A percentile compares a stretch with the other conserved stretches of the same genome.
Conservation (phyloP, 1,140 invertebrate genomes). For the Doryteuthis pealeii region DNA sequence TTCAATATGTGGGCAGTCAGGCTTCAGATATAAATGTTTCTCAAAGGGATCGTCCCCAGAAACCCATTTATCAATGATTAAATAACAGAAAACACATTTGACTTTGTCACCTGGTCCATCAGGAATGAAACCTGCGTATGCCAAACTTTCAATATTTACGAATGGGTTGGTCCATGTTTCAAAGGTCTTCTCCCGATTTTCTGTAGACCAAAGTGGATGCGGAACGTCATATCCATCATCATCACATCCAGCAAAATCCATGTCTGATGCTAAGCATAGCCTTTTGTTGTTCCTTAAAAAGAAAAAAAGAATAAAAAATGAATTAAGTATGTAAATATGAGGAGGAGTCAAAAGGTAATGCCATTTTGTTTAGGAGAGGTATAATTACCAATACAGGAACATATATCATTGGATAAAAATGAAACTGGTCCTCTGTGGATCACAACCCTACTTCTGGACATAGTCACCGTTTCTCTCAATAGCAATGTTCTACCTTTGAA, state of each 20-base stretch:
- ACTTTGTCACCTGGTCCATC: neutral
- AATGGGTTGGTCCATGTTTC: neutral
- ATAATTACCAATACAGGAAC: too few species aligned
- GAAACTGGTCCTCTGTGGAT: too few species aligned
- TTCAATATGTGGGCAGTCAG: neutral
- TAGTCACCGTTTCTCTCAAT: too few species aligned
- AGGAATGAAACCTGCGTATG: neutral
- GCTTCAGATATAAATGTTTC: neutral
- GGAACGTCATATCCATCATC: neutral
- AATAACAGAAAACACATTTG: slow-evolving; percentile 1
- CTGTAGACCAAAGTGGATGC: neutral
- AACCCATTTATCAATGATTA: neutral
- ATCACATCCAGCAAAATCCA: neutral
- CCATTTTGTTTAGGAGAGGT: too few species aligned
- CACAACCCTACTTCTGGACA: too few species aligned
- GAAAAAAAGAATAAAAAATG: too few species aligned
- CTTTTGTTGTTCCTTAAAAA: too few species aligned
- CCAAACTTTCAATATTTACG: neutral
- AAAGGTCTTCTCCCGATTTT: neutral
- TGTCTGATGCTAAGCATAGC: too few species aligned
- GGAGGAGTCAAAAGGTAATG: too few species aligned
- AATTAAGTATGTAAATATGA: too few species aligned
- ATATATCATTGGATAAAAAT: too few species aligned
- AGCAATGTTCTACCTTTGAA: too few species aligned
- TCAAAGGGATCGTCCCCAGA: neutral